Conservation (phyloP, 2,888 invertebrate species). For the Leucoptera coffeella region DNA sequence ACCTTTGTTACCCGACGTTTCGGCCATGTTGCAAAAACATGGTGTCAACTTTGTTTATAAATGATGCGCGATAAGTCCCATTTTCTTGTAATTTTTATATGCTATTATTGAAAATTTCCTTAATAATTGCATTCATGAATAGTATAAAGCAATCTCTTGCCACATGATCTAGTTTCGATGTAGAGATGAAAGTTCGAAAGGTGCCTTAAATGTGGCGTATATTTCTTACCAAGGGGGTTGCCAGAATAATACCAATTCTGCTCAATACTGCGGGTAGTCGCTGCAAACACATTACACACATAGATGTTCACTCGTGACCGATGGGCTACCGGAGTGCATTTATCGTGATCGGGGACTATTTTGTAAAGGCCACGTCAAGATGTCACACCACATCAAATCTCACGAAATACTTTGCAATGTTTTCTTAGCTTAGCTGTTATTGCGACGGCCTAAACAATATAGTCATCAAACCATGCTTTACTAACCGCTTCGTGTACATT, state of each 20-base stretch:
- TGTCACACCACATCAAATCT: conserved; percentile 1
- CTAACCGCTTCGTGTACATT: too few relatives aligned
- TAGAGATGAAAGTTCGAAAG: conserved; percentile 27
- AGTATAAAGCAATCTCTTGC: too few relatives aligned
- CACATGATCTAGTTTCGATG: too few relatives aligned
- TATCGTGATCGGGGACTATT: conserved; percentile 39
- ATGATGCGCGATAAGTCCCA: too few relatives aligned
- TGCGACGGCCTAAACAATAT: too few relatives aligned
- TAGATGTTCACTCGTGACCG: conserved; percentile 49
- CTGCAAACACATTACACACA: conserved; percentile 73
- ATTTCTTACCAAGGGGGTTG: conserved; percentile 88
- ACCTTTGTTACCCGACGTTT: too few relatives aligned
- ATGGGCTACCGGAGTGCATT: conserved; percentile 40
- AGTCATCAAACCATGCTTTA: too few relatives aligned
- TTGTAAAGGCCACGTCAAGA: conserved; percentile 45
- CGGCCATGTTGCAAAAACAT: too few relatives aligned
- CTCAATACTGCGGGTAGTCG: conserved; percentile 92
- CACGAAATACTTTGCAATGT: conserved; percentile 38
- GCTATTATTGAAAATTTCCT: neutral
- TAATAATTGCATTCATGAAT: too few relatives aligned
- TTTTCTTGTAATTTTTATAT: too few relatives aligned
- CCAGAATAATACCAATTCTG: conserved; percentile 94
- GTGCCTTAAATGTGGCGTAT: conserved; percentile 47
- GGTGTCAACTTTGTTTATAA: too few relatives aligned
- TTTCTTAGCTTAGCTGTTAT: conserved; percentile 18